These are phyloP conservation scores for Takifugu flavidus DNA, from an alignment of 2,113 vertebrate genomes.

Conservation along the genomic window DNA sequence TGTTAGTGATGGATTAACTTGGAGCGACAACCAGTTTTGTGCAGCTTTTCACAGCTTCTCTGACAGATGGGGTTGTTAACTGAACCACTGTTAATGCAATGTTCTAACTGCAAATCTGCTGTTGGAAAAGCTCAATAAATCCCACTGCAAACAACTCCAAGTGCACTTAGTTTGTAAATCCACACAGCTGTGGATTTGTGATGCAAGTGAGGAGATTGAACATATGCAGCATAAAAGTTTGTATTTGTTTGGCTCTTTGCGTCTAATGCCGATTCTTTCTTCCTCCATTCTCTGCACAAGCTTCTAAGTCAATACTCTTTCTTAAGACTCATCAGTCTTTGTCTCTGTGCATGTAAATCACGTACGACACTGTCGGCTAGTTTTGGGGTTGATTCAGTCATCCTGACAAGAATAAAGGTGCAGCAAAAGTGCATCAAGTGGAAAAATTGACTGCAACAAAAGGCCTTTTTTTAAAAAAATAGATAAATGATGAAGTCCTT, in stretches of 20 bases:
- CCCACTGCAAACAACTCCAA: neutral
- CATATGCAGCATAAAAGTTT: no score
- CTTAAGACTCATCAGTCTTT: no score
- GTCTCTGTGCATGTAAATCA: no score
- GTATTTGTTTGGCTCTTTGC: no score
- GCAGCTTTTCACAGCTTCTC: neutral
- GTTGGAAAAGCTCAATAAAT: constrained; percentile 1
- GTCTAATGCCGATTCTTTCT: no score
- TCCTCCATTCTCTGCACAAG: no score
- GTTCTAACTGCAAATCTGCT: neutral
- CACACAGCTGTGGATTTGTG: neutral
- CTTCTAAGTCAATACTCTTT: no score
- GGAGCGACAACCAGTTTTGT: neutral
- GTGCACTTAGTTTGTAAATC: neutral
- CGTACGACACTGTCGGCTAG: neutral
- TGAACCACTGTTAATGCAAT: constrained; percentile 1
- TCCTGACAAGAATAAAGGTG: constrained; percentile 1
- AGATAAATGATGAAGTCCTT: neutral
- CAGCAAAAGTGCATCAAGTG: neutral
- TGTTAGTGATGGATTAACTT: neutral
- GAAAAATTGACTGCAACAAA: no score
- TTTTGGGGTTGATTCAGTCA: constrained; percentile 9
- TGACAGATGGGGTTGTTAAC: neutral
- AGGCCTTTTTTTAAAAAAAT: no score
- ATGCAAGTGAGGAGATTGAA: constrained; percentile 4